phyloP scores from a whole-genome alignment of 2,113 vertebrate species.

The Syrrhaptes paradoxus region DNA sequence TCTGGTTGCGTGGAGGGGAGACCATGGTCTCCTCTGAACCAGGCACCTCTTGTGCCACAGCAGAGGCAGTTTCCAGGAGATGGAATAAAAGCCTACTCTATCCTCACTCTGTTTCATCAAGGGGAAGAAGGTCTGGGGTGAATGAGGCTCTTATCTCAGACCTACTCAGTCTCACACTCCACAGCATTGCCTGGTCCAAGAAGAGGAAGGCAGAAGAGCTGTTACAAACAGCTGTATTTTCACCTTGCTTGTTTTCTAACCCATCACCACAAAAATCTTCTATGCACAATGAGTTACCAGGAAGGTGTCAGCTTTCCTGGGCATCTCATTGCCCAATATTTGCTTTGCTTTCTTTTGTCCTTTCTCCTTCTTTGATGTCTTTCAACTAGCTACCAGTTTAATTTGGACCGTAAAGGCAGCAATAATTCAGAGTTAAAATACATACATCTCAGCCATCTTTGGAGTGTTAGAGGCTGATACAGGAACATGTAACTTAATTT shows the following conservation, averaged over 20 bases:
- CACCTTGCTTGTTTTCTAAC: not conserved
- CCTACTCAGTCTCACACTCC: not conserved
- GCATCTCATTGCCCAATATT: not conserved
- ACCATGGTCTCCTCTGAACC: not conserved
- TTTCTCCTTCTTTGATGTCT: not conserved
- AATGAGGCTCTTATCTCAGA: not conserved
- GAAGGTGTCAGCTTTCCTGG: not conserved
- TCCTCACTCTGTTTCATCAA: rapidly evolving
- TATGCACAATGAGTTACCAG: not conserved
- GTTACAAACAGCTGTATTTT: not conserved
- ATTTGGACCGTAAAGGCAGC: not conserved
- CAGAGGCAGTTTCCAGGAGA: not conserved
- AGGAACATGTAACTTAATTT: not conserved
- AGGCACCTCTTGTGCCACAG: not conserved
- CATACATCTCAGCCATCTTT: not conserved
- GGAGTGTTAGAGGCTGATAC: not conserved
- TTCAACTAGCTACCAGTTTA: not conserved
- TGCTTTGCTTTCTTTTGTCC: not conserved
- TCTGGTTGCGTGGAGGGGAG: not conserved
- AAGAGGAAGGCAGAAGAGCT: not conserved
- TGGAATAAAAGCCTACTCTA: not conserved
- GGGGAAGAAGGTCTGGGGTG: not conserved
- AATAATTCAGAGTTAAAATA: not conserved
- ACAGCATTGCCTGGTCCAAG: not conserved
- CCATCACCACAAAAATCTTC: not conserved